Percentiles rank a stretch among this genome's conserved stretches.
Conservation (phyloP, 2,113 vertebrate species). For the Semnornis frantzii region DNA sequence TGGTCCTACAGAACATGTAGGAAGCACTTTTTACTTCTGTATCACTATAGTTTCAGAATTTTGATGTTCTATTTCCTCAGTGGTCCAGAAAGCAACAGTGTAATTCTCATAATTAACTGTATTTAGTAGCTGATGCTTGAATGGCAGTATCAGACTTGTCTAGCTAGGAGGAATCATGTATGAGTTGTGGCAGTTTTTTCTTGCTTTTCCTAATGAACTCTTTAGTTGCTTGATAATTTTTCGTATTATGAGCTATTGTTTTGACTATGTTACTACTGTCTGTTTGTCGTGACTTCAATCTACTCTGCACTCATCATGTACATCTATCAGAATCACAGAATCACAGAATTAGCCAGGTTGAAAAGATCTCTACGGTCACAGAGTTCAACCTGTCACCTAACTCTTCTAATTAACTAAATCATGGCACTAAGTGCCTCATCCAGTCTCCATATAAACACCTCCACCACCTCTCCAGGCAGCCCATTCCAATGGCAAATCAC, state of each 20-base stretch:
- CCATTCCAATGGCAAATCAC: no score
- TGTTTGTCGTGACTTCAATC: background rate
- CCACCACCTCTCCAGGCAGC: no score
- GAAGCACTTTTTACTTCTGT: background rate
- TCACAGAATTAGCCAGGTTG: no score
- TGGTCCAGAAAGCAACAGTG: background rate
- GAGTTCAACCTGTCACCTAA: no score
- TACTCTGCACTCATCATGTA: background rate
- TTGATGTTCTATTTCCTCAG: background rate
- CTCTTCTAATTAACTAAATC: no score
- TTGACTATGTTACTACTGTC: background rate
- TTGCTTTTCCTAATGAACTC: background rate
- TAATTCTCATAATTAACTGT: background rate
- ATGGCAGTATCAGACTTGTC: background rate
- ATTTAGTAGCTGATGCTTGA: background rate
- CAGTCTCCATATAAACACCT: no score
- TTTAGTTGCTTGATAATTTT: background rate
- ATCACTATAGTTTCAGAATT: background rate
- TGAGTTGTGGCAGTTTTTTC: background rate
- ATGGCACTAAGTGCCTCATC: no score
- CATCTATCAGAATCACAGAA: background rate
- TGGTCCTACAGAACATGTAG: background rate
- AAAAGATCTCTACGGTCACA: no score
- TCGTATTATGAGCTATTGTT: background rate
- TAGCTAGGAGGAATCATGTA: background rate